Evolutionary conservation across 1,140 invertebrate species (phyloP), one percentile per base, ranked within the genome.

Genomic region (Vollenhovia emeryi): DNA sequence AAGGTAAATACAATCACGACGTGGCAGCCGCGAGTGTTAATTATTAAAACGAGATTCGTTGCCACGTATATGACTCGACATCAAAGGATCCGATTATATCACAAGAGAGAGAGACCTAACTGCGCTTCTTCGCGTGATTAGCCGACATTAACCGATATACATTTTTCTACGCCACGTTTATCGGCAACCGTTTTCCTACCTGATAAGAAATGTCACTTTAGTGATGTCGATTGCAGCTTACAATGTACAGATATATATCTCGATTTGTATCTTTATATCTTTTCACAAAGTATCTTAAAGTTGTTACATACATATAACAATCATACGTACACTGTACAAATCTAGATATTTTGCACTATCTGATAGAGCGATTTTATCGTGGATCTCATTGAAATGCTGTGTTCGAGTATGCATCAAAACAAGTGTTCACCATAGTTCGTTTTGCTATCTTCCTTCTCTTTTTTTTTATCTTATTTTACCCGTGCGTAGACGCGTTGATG

Each of bases 1-100:
- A 93, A 93, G 90, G 86, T 93, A 92, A 83, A 87, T 87, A 27
- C 50, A 85, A 78, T 45, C 45, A 57, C 6, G 9, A 73, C 48
- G 48, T 75, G 62, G 60, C 55, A 84, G 50, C 18, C 48, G n/a
- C 21, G 59, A 55, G 4, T 9, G 18, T 9, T 79, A 57, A 59
- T 79, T 48, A 21, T 21, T 30, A 40, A 48, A 68, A 43, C 21
- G 33, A 59, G 57, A 45, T 55, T 73, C 52, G n/a, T 55, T 80
- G 45, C n/a, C 27, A 62, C 40, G 2, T 45, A 24, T 9, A 9
- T n/a, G 21, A 9, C 57, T 43, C 24, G 24, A 45, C 18, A 18
- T 59, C 24, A 33, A 55, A 45, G 21, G 57, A 52, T 13, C 27
- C 36, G 75, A 73, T 59, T 57, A 36, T 13, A 27, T 27, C 45